Evolutionary conservation across 2,113 vertebrate genomes (phyloP), one percentile per base, ranked within the genome.

Genomic region (Pterocles orientalis): DNA sequence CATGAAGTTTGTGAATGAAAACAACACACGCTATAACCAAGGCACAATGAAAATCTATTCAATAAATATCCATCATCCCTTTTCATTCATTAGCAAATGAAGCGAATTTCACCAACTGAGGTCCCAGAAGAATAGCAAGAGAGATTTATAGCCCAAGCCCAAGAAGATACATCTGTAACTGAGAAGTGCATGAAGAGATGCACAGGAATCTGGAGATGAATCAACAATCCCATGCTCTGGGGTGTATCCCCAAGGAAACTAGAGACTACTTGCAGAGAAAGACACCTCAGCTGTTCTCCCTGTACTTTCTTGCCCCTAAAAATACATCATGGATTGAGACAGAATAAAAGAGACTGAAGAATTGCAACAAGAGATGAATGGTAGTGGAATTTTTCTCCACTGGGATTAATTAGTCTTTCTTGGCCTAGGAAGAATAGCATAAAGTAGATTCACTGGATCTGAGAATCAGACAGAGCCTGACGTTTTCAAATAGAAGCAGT

Each of bases 331-430:
- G 80, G 92, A 93, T n/a, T 94, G 69, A 61, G 62, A 79, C 45
- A 75, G 53, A 2, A 58, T 94, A 69, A 92, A 83, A 92, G 64
- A 93, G n/a, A 57, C 19, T 76, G 31, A 88, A 60, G 43, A 95
- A 65, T 29, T 61, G 16, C n/a, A 86, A 41, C n/a, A 88, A 58
- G 71, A 94, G 18, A 81, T 75, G 39, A 88, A 82, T 1, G 0
- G 34, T 60, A 61, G 43, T 47, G 50, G 47, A 96, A 88, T 21
- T 86, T 91, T 92, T 84, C 72, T 94, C 94, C 70, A 26, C 34
- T 61, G 94, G 88, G 86, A 93, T 95, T 96, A 96, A 94, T 95
- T 95, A 96, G 76, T 94, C 60, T 82, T 94, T 39, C 23, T 75
- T 91, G 81, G 80, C 69, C 76, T 53, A 69, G 57, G 86, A 79